Percentiles rank a stretch among this genome's conserved stretches.
phyloP scores from a whole-genome alignment of 2,888 invertebrate species.

The Plagodis dolabraria region DNA sequence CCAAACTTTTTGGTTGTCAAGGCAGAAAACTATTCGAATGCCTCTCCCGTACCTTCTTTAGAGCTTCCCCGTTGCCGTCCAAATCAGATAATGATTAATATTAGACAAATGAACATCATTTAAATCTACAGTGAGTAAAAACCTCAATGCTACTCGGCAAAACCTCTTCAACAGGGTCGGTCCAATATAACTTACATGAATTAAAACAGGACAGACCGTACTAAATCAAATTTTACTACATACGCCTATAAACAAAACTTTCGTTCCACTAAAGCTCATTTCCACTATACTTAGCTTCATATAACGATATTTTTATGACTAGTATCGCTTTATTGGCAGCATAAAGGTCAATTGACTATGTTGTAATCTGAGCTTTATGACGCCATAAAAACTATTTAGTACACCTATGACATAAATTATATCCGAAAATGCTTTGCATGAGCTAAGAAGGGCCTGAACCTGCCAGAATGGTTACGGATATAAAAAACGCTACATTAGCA shows the following conservation, averaged over 20 bases:
- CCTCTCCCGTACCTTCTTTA: too few species aligned
- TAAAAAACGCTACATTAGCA: too few species aligned
- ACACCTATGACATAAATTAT: slow-evolving; percentile 22
- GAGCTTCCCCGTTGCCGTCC: too few species aligned
- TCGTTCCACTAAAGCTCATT: slow-evolving; percentile 17
- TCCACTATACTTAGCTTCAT: slow-evolving; percentile 16
- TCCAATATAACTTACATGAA: slow-evolving; percentile 38
- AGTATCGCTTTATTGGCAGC: slow-evolving; percentile 47
- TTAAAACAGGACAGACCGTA: slow-evolving; percentile 36
- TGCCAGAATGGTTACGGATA: too few species aligned
- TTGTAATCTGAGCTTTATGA: slow-evolving; percentile 53
- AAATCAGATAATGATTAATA: too few species aligned
- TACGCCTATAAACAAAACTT: slow-evolving; percentile 34
- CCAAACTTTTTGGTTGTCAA: too few species aligned
- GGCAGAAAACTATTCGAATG: too few species aligned
- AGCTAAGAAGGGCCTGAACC: background rate
- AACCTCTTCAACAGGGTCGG: slow-evolving; percentile 28
- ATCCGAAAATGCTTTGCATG: slow-evolving; percentile 8
- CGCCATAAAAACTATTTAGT: slow-evolving; percentile 45
- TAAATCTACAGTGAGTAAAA: background rate
- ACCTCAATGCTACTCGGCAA: slow-evolving; percentile 24
- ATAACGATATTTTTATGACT: slow-evolving; percentile 51
- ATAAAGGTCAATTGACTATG: slow-evolving; percentile 51
- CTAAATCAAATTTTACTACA: slow-evolving; percentile 41
- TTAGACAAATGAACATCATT: background rate